phyloP scores from a whole-genome alignment of 64 coral and sea anemone species.

The Pocillopora damicornis region DNA sequence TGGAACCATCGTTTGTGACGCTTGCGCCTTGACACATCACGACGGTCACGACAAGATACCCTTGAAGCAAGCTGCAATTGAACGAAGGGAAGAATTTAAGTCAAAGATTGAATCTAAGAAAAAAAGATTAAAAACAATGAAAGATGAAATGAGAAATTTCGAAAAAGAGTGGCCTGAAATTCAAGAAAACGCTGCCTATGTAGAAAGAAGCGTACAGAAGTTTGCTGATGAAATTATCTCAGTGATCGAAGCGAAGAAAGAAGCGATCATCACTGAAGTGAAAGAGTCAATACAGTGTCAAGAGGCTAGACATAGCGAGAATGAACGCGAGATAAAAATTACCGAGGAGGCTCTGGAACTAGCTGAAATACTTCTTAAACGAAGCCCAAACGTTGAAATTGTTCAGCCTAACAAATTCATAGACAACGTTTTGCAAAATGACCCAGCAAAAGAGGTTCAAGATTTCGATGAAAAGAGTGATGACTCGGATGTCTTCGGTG shows the following conservation, averaged over 20 bases:
- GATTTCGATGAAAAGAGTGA: neutral
- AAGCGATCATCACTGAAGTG: neutral
- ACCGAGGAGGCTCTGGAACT: neutral
- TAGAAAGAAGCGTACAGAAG: neutral
- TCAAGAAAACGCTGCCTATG: neutral
- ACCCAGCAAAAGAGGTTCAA: neutral
- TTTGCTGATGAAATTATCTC: neutral
- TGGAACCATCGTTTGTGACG: neutral
- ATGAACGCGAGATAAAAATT: neutral
- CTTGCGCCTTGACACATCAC: neutral
- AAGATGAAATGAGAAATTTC: neutral
- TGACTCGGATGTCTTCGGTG: neutral
- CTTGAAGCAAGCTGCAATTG: neutral
- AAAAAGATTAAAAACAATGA: neutral
- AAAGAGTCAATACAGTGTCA: neutral
- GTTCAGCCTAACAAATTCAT: neutral
- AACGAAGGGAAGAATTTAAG: neutral
- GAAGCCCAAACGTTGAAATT: neutral
- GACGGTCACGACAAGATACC: neutral
- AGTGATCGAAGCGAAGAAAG: neutral
- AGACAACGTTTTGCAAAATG: neutral
- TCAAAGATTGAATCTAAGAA: constrained; percentile 7
- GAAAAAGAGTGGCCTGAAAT: neutral
- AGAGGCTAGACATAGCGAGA: neutral
- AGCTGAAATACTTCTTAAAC: neutral